Conservation (phyloP, 2,888 invertebrate species). For the Danaus chrysippus region DNA sequence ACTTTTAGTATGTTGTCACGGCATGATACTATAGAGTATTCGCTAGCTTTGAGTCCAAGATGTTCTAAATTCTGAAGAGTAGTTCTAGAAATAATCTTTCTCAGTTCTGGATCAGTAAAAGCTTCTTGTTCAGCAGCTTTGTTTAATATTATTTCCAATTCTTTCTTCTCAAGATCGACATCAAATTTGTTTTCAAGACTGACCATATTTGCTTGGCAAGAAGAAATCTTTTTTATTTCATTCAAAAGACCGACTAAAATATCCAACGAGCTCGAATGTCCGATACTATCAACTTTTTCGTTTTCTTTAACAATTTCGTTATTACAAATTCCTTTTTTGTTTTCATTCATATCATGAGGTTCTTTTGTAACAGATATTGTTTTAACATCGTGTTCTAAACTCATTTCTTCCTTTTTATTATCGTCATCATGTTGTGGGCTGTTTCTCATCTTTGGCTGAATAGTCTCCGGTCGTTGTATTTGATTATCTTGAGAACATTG, state of each 20-base stretch:
- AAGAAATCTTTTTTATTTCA: constrained; percentile 67
- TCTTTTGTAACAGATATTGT: constrained; percentile 2
- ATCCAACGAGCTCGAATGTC: constrained; percentile 60
- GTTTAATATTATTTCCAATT: constrained; percentile 44
- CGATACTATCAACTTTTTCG: constrained; percentile 36
- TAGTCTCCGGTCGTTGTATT: too few relatives aligned
- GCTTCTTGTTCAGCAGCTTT: constrained; percentile 37
- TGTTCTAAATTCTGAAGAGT: constrained; percentile 48
- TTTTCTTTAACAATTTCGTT: constrained; percentile 1
- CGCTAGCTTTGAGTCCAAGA: constrained; percentile 46
- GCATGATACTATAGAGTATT: constrained; percentile 47
- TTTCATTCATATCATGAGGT: neutral
- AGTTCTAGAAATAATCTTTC: constrained; percentile 44
- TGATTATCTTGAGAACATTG: neutral
- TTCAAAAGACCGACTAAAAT: constrained; percentile 62
- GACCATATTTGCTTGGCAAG: constrained; percentile 48
- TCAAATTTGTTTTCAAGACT: constrained; percentile 26
- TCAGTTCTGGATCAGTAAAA: constrained; percentile 34
- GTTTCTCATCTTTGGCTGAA: neutral
- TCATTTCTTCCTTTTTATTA: constrained; percentile 5
- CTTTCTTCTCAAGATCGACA: constrained; percentile 29
- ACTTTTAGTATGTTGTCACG: constrained; percentile 9
- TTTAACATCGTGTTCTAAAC: neutral
- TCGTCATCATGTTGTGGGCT: neutral
- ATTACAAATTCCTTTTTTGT: neutral